Conservation (phyloP, 1,140 invertebrate genomes). For the Bombus terrestris region DNA sequence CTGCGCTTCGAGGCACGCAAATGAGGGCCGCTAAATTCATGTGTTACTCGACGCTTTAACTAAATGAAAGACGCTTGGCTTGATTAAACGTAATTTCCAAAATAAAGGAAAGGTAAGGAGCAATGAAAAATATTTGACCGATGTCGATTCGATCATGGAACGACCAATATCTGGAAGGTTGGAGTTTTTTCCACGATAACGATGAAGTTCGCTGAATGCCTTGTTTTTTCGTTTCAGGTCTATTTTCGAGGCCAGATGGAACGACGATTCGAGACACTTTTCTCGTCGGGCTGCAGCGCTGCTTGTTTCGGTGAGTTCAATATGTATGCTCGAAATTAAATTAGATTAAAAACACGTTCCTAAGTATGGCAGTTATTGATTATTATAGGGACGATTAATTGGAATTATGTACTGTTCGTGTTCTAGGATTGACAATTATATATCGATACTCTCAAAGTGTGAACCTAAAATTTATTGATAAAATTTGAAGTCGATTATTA, state of each 20-base stretch:
- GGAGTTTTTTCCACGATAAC: neutral
- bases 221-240: constrained; percentile 80
- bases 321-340: neutral
- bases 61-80: neutral
- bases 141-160: neutral
- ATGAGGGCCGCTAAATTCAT: neutral
- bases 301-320: constrained; percentile 83
- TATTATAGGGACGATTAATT: no score
- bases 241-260: constrained; percentile 84
- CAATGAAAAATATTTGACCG: no score
- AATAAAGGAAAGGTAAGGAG: no score
- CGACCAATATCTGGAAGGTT: neutral
- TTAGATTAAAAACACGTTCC: no score
- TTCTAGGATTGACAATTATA: no score
- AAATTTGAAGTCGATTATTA: no score
- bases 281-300: constrained; percentile 85
- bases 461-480: accelerated
- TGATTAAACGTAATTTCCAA: no score
- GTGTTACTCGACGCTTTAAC: neutral
- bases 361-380: no score
- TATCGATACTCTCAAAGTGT: no score
- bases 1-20: neutral
- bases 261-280: constrained; percentile 84
- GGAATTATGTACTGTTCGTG: no score
- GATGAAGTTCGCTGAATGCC: neutral